A percentile compares a stretch with the other conserved stretches of the same genome.
Conservation (phyloP, 30 jellyfish, hydroid and myxozoan species). For the Aurelia aurita region DNA sequence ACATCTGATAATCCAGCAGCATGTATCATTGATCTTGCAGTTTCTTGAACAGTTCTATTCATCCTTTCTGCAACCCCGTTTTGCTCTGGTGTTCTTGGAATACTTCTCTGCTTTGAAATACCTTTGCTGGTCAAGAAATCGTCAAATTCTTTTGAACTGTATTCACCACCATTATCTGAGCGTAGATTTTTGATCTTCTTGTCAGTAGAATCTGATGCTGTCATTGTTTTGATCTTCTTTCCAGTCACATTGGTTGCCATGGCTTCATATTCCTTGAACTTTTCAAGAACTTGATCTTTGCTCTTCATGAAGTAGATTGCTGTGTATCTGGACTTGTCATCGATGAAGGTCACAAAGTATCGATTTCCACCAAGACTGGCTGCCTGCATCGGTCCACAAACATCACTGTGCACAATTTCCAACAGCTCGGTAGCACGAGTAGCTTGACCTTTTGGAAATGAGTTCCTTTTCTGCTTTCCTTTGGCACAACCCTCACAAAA, state of each 20-base stretch:
- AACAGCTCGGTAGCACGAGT: too few species aligned
- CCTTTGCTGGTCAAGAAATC: conserved; percentile 14
- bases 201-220: conserved; percentile 1
- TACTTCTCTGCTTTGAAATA: conserved; percentile 6
- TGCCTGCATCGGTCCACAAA: conserved; percentile 41
- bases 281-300: conserved; percentile 30
- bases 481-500: conserved; percentile 32
- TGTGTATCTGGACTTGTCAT: conserved; percentile 44
- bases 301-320: conserved; percentile 26
- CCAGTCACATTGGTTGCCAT: too few species aligned
- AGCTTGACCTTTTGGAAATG: too few species aligned
- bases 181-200: conserved; percentile 11
- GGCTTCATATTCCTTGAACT: too few species aligned
- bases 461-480: conserved; percentile 31
- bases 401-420: conserved; percentile 57
- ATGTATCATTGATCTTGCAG: too few species aligned
- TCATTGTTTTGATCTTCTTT: not conserved
- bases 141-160: not conserved
- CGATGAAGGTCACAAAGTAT: conserved; percentile 46
- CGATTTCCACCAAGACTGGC: conserved; percentile 43
- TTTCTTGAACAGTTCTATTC: too few species aligned
- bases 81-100: conserved; percentile 62
- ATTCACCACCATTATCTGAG: conserved; percentile 62
- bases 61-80: conserved; percentile 67
- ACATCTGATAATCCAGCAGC: too few species aligned